A percentile compares a stretch with the other conserved stretches of the same genome.
These are phyloP conservation scores for Bombus polaris DNA, from an alignment of 1,140 invertebrate species.

Conservation along the genomic window DNA sequence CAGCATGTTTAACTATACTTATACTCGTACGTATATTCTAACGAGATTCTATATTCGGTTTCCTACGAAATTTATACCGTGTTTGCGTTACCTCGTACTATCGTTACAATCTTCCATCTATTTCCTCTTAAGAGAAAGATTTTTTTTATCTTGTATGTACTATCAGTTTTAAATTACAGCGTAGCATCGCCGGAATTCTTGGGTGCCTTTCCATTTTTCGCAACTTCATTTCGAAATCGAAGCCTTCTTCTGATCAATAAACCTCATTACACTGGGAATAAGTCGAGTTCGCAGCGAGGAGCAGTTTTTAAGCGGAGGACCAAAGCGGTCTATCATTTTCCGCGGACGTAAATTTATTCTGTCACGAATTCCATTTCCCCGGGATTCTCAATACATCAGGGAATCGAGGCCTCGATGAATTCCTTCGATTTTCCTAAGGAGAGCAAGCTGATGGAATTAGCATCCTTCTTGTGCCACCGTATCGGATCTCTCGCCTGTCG, in stretches of 20 bases:
- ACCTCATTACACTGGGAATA: not conserved
- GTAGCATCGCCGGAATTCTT: not conserved
- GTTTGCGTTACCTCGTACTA: not conserved
- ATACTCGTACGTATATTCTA: not conserved
- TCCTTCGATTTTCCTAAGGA: slow-evolving; percentile 22
- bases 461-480: slow-evolving; percentile 19
- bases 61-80: not conserved
- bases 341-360: slow-evolving; percentile 32
- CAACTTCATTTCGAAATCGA: not conserved
- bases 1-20: not conserved
- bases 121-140: too few species aligned
- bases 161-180: not conserved
- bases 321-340: slow-evolving; percentile 29
- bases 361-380: slow-evolving; percentile 37
- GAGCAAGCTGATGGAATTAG: slow-evolving; percentile 25
- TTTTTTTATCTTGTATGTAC: not conserved
- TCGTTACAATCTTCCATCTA: not conserved
- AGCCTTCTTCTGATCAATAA: not conserved
- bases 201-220: not conserved
- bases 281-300: not conserved
- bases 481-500: not conserved
- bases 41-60: not conserved
- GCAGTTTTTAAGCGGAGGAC: not conserved
- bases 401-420: slow-evolving; percentile 28
- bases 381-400: slow-evolving; percentile 20